phyloP scores from a whole-genome alignment of 2,113 vertebrate genomes.

The Sinocyclocheilus maitianheensis region DNA sequence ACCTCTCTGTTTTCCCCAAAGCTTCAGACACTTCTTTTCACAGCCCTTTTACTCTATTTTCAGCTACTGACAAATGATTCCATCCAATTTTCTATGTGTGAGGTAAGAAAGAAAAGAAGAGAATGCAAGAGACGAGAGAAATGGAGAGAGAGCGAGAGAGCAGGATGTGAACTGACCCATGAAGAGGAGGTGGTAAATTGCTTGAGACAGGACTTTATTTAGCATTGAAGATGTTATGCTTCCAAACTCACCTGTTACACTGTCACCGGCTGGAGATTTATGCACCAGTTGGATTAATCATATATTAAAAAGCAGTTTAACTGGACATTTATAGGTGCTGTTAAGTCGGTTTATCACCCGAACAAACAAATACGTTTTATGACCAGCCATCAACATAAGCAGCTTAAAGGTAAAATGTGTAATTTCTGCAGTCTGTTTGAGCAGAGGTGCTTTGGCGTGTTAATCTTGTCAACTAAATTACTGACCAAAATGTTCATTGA shows the following conservation, averaged over 20 bases:
- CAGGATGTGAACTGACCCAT: background rate
- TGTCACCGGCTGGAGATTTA: background rate
- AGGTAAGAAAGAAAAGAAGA: constrained; percentile 14
- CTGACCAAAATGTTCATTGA: background rate
- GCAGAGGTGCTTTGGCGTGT: background rate
- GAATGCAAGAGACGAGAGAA: background rate
- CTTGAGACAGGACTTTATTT: constrained; percentile 2
- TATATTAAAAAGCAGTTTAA: background rate
- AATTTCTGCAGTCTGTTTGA: background rate
- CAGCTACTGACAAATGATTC: constrained; percentile 6
- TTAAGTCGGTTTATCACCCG: background rate
- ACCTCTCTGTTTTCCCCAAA: background rate
- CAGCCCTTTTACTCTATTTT: constrained; percentile 36
- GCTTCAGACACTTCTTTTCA: constrained; percentile 1
- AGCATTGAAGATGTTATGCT: constrained; percentile 9
- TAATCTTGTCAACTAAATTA: no score
- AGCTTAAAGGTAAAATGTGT: background rate
- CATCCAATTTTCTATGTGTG: constrained; percentile 44
- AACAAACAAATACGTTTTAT: background rate
- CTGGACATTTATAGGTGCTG: background rate
- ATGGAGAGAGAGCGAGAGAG: background rate
- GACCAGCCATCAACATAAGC: background rate
- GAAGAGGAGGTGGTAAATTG: constrained; percentile 9
- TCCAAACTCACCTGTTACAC: background rate
- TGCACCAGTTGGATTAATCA: background rate